phyloP scores from a whole-genome alignment of 2,888 invertebrate genomes.

The Danaus chrysippus region DNA sequence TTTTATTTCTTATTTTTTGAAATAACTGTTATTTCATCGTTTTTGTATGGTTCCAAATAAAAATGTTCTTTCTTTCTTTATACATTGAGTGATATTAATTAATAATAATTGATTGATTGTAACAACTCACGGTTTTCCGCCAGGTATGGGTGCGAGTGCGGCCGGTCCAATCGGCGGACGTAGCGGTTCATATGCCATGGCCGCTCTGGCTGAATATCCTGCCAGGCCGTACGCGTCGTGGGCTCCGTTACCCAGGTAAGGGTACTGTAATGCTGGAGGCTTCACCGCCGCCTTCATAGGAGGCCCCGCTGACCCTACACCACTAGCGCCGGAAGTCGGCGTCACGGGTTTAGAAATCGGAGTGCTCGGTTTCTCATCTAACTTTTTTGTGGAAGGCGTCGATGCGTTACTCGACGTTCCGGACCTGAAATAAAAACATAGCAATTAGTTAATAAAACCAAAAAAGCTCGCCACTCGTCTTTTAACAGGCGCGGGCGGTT shows the following conservation, averaged over 20 bases:
- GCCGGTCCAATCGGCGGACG: constrained; percentile 74
- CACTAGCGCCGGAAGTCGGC: constrained; percentile 84
- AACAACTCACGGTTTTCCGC: constrained; percentile 91
- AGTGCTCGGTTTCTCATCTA: constrained; percentile 93
- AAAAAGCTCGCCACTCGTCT: constrained; percentile 1
- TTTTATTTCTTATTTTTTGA: too few species aligned
- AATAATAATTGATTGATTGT: not conserved
- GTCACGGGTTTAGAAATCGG: constrained; percentile 95
- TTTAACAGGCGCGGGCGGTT: not conserved
- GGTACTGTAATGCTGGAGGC: constrained; percentile 82
- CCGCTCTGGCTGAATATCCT: constrained; percentile 73
- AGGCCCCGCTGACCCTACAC: constrained; percentile 79
- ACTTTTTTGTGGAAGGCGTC: constrained; percentile 91
- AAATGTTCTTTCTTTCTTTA: too few species aligned
- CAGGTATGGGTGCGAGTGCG: constrained; percentile 85
- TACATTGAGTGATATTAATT: too few species aligned
- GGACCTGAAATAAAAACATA: constrained; percentile 72
- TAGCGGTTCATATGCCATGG: constrained; percentile 71
- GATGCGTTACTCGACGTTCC: constrained; percentile 95
- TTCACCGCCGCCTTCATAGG: constrained; percentile 78
- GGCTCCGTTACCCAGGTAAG: constrained; percentile 77
- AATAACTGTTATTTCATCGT: too few species aligned
- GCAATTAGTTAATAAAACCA: not conserved
- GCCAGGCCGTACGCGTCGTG: constrained; percentile 74
- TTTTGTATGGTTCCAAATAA: too few species aligned